Evolutionary conservation across 2,888 invertebrate species (phyloP), one percentile per base, ranked within the genome.

Genomic region (Heteropelma amictum): DNA sequence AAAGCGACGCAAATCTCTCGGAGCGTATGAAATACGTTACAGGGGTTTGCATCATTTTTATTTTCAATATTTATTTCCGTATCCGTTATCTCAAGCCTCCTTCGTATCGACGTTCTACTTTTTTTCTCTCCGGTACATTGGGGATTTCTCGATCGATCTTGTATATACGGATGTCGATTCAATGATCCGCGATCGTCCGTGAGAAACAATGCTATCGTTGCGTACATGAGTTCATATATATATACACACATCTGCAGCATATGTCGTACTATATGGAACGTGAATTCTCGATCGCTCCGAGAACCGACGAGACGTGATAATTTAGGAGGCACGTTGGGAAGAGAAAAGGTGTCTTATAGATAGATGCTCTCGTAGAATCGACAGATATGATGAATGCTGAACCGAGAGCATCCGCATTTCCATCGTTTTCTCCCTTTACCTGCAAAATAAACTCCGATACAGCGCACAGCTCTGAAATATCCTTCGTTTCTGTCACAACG

Each of bases 321-420:
- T 84, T 85, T 84, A 85, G 38, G 82, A 83, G 82, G 72, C 78
- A 51, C 81, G 51, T 81, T 76, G 81, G 80, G 82, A 80, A 49
- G 49, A 35, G 35, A 12, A 35, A 38, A 84, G 81, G 81, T 82
- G 83, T 82, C 84, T 82, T 63, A 54, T 63, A 80, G 84, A 85
- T 84, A 83, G 84, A 84, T 80, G 85, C 79, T 76, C 67, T 80
- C 79, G 81, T 81, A 80, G 82, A 84, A 84, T 84, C 85, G 85
- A 85, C 84, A 83, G 84, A 78, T 84, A 83, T 85, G 85, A 85
- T 85, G 81, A 84, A 85, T 85, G 85, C 81, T 84, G 82, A 81
- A 84, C 81, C 81, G 67, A 79, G 81, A 79, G 79, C 30, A 21
- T 3, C n/a, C n/a, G n/a, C n/a, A n/a, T n/a, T n/a, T 21, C 4